phyloP scores from a whole-genome alignment of 2,797 vertebrate genomes.

The Gouania willdenowi region DNA sequence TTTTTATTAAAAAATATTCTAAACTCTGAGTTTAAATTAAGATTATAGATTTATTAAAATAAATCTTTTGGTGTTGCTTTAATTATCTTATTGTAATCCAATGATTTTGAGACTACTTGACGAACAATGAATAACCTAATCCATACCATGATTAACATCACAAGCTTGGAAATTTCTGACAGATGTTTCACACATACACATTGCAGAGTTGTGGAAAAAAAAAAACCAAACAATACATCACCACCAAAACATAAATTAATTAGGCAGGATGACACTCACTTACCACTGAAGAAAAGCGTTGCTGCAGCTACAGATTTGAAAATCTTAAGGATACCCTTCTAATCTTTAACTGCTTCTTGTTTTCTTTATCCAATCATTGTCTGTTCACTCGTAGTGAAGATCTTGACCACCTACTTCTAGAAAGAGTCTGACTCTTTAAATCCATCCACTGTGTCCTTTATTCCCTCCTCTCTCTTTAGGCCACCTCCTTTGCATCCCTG shows the following conservation, averaged over 20 bases:
- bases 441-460: slow-evolving; percentile 18
- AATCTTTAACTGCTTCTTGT: slow-evolving; percentile 22
- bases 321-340: slow-evolving; percentile 5
- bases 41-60: no score
- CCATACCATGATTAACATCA: no score
- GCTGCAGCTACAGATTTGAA: slow-evolving; percentile 10
- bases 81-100: no score
- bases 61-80: no score
- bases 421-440: slow-evolving; percentile 20
- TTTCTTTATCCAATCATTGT: slow-evolving; percentile 17
- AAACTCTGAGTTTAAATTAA: no score
- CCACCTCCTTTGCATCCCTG: slow-evolving; percentile 37
- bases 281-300: slow-evolving; percentile 2
- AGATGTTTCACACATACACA: no score
- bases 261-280: slow-evolving; percentile 31
- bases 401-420: slow-evolving; percentile 45
- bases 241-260: not conserved
- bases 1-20: no score
- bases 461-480: slow-evolving; percentile 29
- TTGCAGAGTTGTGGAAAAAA: no score
- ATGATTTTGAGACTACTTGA: no score
- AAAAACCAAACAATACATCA: no score
- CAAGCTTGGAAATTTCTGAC: no score
- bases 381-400: slow-evolving; percentile 11
- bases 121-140: no score